Percentiles rank a stretch among this genome's conserved stretches.
Evolutionary conservation across 1,140 invertebrate genomes (phyloP).

Genomic region (Nomia melanderi): DNA sequence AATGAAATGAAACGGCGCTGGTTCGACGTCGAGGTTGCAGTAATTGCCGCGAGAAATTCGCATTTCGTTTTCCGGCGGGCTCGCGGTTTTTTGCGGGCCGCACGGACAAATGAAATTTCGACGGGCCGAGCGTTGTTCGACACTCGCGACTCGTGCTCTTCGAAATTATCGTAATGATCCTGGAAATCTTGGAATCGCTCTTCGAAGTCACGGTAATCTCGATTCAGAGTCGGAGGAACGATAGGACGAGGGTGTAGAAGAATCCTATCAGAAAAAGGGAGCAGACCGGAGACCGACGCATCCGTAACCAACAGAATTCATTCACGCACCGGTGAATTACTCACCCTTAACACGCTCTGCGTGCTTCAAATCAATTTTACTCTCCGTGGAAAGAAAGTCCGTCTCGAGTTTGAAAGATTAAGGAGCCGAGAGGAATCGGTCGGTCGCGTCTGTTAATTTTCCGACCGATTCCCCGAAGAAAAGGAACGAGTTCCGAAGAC

Average conservation of each 20-base stretch:
- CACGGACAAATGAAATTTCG: not conserved
- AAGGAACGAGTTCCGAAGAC: conserved; percentile 49
- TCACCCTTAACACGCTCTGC: no score
- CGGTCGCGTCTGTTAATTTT: conserved; percentile 33
- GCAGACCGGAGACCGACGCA: no score
- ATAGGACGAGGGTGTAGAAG: no score
- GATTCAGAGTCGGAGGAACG: no score
- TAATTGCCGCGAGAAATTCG: not conserved
- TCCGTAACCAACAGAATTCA: no score
- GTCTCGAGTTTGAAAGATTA: not conserved
- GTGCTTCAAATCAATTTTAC: no score
- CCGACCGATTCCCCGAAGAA: conserved; percentile 26
- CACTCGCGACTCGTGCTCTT: no score
- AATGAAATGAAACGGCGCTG: conserved; percentile 48
- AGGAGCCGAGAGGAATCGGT: not conserved
- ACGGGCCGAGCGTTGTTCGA: no score
- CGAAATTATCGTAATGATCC: no score
- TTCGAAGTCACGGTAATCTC: not conserved
- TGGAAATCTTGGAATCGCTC: not conserved
- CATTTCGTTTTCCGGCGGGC: not conserved
- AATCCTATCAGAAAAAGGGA: no score
- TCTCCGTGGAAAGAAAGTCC: no score
- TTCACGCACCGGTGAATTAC: no score
- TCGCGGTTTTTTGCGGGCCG: not conserved
- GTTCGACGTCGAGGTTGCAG: conserved; percentile 3